Percentiles rank a stretch among this genome's conserved stretches.
phyloP scores from a whole-genome alignment of 2,797 vertebrate genomes.

The Myotis planiceps region DNA sequence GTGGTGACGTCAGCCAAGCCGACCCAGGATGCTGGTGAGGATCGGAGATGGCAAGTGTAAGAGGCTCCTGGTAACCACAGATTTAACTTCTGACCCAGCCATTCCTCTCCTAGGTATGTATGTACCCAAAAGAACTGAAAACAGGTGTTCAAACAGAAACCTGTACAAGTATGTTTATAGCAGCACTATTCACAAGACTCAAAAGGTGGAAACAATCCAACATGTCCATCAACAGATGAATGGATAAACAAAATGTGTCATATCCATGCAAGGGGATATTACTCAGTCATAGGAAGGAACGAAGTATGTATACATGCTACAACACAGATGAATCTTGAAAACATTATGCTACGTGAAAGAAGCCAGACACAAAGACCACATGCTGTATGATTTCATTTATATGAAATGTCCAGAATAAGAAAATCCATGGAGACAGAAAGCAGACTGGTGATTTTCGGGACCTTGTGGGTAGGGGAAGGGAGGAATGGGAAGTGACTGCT shows the following conservation, averaged over 20 bases:
- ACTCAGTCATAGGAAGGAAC: background rate
- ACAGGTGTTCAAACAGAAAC: conserved; percentile 9
- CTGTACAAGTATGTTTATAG: background rate
- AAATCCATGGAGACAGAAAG: background rate
- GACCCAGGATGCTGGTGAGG: background rate
- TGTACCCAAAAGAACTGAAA: background rate
- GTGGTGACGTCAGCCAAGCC: background rate
- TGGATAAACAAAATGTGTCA: background rate
- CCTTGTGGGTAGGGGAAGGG: fast-evolving
- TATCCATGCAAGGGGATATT: background rate
- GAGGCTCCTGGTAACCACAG: background rate
- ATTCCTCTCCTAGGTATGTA: background rate
- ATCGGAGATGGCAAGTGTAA: background rate
- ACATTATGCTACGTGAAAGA: background rate
- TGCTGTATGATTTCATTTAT: background rate
- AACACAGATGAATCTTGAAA: background rate
- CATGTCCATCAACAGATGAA: background rate
- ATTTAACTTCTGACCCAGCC: background rate
- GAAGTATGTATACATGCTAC: background rate
- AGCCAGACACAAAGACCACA: background rate
- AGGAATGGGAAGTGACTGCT: background rate
- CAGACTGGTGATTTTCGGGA: background rate
- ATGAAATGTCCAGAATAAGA: background rate
- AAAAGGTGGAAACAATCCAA: background rate
- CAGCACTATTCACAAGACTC: background rate